Evolutionary conservation across 1,140 invertebrate species (phyloP), one percentile per base, ranked within the genome.

Genomic region (Semibalanus balanoides): DNA sequence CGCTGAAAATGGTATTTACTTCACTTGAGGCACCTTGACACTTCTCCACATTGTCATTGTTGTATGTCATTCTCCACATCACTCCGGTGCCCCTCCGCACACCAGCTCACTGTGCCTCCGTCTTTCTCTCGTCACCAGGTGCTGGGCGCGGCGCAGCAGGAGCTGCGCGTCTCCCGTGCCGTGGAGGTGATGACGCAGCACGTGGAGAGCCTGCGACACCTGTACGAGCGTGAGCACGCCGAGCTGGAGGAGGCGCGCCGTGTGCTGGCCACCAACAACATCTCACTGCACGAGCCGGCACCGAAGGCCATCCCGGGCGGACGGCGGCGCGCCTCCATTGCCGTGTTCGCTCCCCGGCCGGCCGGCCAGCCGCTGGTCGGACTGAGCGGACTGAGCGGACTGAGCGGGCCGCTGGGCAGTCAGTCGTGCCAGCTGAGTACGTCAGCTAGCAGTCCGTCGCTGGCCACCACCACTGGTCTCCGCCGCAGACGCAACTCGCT

Each of bases 141-240:
- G 77, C 81, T 82, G 79, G 86, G 86, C 30, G 86, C 86, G 25
- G 86, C 87, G 7, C 85, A 86, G 79, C 80, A 88, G 83, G 87
- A 88, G 78, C 83, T 83, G 76, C 79, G 86, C 72, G 82, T 87
- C 77, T 85, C 83, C 35, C 81, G 83, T 74, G 86, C 86, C 9
- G 84, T 87, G 72, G 86, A 87, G 74, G 83, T 87, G 17, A 86
- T 88, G 83, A 78, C 87, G 22, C 79, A 81, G 30, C 84, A 87
- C 80, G 85, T 87, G n/a, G 86, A 87, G 76, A 86, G 86, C 77
- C 79, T 87, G 51, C 83, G 85, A 74, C 79, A 83, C 73, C 76
- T 82, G 19, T 82, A 85, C 76, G 84, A 85, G 78, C 82, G 81
- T 75, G 83, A 85, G 77, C 82, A 84, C 73, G 73, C 80, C 29